A percentile compares a stretch with the other conserved stretches of the same genome.
Conservation (phyloP, 2,797 vertebrate genomes). For the Sebastiscus tertius region DNA sequence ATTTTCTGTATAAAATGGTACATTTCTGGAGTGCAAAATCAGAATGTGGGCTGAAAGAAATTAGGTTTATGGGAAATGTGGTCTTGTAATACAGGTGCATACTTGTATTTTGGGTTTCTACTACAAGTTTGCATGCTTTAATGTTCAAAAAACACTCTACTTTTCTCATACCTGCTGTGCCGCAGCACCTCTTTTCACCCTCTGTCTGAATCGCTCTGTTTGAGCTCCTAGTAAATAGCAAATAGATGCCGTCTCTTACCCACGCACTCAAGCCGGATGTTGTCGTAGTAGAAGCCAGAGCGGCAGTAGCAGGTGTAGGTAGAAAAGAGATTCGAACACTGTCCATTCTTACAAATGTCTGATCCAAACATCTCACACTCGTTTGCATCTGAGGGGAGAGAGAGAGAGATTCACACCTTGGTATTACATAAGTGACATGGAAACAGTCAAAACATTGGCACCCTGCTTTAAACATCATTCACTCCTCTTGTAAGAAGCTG, state of each 20-base stretch:
- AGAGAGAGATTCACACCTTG: conserved; percentile 15
- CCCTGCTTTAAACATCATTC: neutral
- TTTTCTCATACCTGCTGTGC: too few relatives aligned
- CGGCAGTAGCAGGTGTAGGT: conserved; percentile 82
- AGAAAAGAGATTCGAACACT: conserved; percentile 78
- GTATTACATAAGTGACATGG: conserved; percentile 4
- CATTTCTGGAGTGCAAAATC: neutral
- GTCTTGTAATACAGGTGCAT: neutral
- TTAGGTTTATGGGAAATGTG: neutral
- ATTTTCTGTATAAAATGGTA: neutral
- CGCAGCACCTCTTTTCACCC: too few relatives aligned
- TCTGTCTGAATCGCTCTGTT: too few relatives aligned
- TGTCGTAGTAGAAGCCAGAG: conserved; percentile 84
- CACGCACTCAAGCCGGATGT: conserved; percentile 80
- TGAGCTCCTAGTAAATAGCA: too few relatives aligned
- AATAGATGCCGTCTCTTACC: conserved; percentile 71
- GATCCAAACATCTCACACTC: conserved; percentile 85
- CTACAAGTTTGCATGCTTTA: too few relatives aligned
- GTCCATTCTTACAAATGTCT: conserved; percentile 85
- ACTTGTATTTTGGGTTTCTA: too few relatives aligned
- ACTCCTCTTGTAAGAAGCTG: conserved; percentile 12
- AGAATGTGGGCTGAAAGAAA: neutral
- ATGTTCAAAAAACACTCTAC: too few relatives aligned
- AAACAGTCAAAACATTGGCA: neutral
- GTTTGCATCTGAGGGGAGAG: conserved; percentile 77